Base-by-base conservation (phyloP, 1,140 invertebrate species). In the Melitaea cinxia region DNA sequence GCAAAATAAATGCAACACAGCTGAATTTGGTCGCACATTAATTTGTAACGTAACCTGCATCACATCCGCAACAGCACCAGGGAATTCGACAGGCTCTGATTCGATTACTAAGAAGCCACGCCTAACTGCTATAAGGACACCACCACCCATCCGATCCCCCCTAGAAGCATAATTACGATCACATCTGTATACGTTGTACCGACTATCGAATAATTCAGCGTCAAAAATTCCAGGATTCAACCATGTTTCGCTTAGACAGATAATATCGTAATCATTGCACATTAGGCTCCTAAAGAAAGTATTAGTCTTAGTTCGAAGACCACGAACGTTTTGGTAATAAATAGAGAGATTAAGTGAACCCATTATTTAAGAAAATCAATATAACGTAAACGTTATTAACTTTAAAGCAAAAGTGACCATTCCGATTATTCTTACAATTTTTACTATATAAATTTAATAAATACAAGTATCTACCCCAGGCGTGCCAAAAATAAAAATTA, bases 1-100 rank as follows among this genome's bases (percentile, higher is more conserved):
- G 52, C 53, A 68, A 6, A 53, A 23, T 33, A 68, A 39, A 37
- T 63, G 60, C 9, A 59, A 3, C 14, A 39, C 37, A 39, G 3
- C 17, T 4, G 37, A 1, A 12, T n/a, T 39, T 15, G 37, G 37
- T 3, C 10, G 37, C 17, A 15, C 17, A 15, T 39, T 39, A 15
- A 39, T 12, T 14, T 39, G 9, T 4, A 39, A 12, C 4, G 37
- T 39, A 12, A 39, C 37, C 35, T 37, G 4, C 14, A 37, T 37
- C 4, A 37, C 35, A 9, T 37, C 35, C 2, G 35, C 35, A n/a
- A 9, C 35, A 37, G 35, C 35, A 4, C 35, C 35, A 9, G 35
- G 5, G 9, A 37, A 37, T 37, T 12, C 4, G n/a, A 37, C 14
- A n/a, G 4, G 4, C 35, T 14, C 14, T 3, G 35, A 37, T 37